Percentiles rank a stretch among this genome's conserved stretches.
phyloP scores from a whole-genome alignment of 2,113 vertebrate genomes.

The Cyprinodon brontotheroides region DNA sequence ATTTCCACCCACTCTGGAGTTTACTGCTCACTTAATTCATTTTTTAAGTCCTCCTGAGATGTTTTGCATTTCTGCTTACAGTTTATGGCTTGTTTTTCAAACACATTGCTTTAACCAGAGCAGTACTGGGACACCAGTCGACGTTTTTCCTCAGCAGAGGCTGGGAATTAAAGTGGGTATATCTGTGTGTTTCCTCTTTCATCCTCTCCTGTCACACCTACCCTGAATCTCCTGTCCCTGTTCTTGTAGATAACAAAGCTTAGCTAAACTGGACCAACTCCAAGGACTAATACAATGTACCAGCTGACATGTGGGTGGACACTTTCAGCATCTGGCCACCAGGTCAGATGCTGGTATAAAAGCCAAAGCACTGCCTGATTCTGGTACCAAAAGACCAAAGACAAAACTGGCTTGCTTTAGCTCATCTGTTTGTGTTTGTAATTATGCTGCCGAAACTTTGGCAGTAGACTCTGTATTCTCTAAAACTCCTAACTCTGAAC shows the following conservation, averaged over 20 bases:
- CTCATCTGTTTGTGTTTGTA: conserved; percentile 5
- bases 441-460: not conserved
- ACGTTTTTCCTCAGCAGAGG: conserved; percentile 8
- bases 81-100: conserved; percentile 1
- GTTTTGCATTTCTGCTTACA: not conserved
- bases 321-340: conserved; percentile 37
- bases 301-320: conserved; percentile 43
- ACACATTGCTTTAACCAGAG: conserved; percentile 10
- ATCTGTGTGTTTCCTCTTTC: conserved; percentile 2
- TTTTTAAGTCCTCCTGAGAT: conserved; percentile 1
- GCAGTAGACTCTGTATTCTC: not conserved
- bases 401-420: conserved; percentile 20
- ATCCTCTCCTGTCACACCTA: conserved; percentile 35
- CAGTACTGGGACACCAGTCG: conserved; percentile 2
- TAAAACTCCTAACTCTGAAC: not conserved
- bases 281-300: conserved; percentile 50
- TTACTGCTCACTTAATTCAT: conserved; percentile 4
- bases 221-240: conserved; percentile 58
- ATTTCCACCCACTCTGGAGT: conserved; percentile 35
- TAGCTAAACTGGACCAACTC: conserved; percentile 67
- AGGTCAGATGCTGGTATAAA: conserved; percentile 30
- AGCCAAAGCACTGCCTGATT: conserved; percentile 16
- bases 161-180: conserved; percentile 8
- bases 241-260: conserved; percentile 60
- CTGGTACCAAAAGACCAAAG: conserved; percentile 10